These are phyloP conservation scores for Drosophila fungiperda DNA, from an alignment of 2,888 invertebrate species.

Conservation along the genomic window DNA sequence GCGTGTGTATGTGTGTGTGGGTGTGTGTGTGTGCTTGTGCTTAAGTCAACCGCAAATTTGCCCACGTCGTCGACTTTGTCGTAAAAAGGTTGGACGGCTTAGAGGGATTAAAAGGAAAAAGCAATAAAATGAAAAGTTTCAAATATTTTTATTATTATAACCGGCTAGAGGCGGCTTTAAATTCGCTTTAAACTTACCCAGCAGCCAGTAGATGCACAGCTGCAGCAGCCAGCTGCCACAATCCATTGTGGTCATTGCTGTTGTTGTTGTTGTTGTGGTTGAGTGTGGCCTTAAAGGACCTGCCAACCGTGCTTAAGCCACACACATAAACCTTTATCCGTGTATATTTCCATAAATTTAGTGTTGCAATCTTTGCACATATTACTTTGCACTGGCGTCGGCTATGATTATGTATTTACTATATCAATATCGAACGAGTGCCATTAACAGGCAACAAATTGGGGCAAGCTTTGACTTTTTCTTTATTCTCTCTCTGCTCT, in stretches of 20 bases:
- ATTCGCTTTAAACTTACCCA: conserved; percentile 62
- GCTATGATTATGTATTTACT: conserved; percentile 45
- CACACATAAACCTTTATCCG: conserved; percentile 35
- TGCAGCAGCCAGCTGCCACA: conserved; percentile 64
- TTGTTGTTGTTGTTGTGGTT: neutral
- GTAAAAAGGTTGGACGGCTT: conserved; percentile 72
- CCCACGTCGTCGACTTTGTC: conserved; percentile 70
- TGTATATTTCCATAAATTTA: conserved; percentile 56
- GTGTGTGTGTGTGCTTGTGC: conserved; percentile 24
- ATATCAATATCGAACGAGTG: conserved; percentile 59
- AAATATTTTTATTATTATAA: conserved; percentile 77
- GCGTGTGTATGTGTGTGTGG: neutral
- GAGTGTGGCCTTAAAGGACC: conserved; percentile 47
- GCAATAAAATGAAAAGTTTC: conserved; percentile 80
- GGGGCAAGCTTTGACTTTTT: conserved; percentile 32
- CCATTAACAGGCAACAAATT: conserved; percentile 56
- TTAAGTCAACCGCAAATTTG: conserved; percentile 71
- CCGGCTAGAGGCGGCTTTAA: conserved; percentile 35
- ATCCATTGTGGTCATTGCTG: conserved; percentile 51
- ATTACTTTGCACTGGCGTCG: conserved; percentile 40
- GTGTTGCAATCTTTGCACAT: conserved; percentile 37
- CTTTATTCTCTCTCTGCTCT: neutral
- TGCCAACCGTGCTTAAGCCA: conserved; percentile 28
- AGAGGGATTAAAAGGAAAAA: conserved; percentile 79
- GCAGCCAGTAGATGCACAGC: conserved; percentile 64